These are phyloP conservation scores for Eilema griseolum DNA, from an alignment of 2,888 invertebrate genomes.

Conservation along the genomic window DNA sequence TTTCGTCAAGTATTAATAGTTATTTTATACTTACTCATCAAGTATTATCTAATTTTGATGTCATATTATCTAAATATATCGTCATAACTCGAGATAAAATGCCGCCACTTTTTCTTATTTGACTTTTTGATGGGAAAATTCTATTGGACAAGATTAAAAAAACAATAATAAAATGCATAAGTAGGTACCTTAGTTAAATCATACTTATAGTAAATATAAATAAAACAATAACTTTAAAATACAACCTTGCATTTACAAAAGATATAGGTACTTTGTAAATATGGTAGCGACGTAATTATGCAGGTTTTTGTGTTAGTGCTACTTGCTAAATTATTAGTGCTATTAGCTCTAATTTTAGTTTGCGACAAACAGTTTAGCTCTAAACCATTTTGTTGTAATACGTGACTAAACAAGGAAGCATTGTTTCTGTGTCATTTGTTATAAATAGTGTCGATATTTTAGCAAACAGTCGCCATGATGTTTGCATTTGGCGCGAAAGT, in stretches of 20 bases:
- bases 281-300: too few species aligned
- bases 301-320: neutral
- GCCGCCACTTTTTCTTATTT: too few species aligned
- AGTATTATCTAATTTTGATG: neutral
- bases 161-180: neutral
- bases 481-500: slow-evolving; percentile 21
- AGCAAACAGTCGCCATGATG: slow-evolving; percentile 20
- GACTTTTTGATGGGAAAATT: too few species aligned
- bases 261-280: neutral
- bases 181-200: neutral
- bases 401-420: slow-evolving; percentile 53
- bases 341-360: slow-evolving; percentile 47
- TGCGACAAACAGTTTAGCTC: slow-evolving; percentile 22
- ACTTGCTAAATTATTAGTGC: slow-evolving; percentile 22
- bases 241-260: neutral
- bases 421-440: slow-evolving; percentile 39
- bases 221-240: neutral
- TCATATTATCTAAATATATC: neutral
- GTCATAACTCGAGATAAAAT: neutral
- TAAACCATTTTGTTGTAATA: slow-evolving; percentile 41
- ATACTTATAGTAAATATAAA: neutral
- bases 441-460: slow-evolving; percentile 43
- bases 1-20: too few species aligned
- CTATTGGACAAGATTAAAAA: too few species aligned
- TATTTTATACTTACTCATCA: neutral